Base-by-base conservation (phyloP, 2,888 invertebrate genomes). In the Apeira syringaria region DNA sequence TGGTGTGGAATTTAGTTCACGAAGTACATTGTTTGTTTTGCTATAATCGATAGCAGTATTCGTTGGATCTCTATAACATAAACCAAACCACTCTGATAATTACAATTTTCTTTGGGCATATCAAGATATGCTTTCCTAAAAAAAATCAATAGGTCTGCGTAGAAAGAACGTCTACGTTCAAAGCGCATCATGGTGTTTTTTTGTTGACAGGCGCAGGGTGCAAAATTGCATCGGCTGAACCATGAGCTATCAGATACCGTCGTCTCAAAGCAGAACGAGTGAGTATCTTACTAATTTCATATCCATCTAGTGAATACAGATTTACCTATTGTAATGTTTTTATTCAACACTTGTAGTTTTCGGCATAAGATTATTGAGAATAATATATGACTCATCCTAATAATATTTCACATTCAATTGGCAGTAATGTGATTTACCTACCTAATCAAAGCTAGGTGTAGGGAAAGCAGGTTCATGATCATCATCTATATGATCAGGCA, bases 171-270 rank as follows among this genome's bases (percentile, higher is more conserved):
- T n/a, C n/a, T n/a, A n/a, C n/a, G n/a, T 42, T 25, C 17, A 54
- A 64, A 67, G 71, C 74, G 64, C 70, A 62, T 64, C 58, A 69
- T 76, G 62, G 64, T 61, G 53, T 63, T 64, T 66, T 69, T 73
- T 80, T 70, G n/a, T 70, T 65, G 9, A 56, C 80, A 93, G 93
- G 91, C 91, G 92, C 91, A 91, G 91, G 92, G 91, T 92, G 91
- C 86, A 80, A 71, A 68, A 58, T 61, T 79, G 91, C 92, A 92
- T 92, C 91, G 91, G 84, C 85, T 90, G 90, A 92, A 93, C 91
- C 92, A 96, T 96, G 96, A 96, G 95, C 92, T 96, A 95, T 90
- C 93, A 93, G 91, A 94, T 95, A 93, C 94, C 94, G 73, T 91
- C 93, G 53, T 93, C 94, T 64, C 96, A 95, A 89, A 94, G 94